phyloP scores from a whole-genome alignment of 2,888 invertebrate genomes.

The Pristionchus maxplancki region DNA sequence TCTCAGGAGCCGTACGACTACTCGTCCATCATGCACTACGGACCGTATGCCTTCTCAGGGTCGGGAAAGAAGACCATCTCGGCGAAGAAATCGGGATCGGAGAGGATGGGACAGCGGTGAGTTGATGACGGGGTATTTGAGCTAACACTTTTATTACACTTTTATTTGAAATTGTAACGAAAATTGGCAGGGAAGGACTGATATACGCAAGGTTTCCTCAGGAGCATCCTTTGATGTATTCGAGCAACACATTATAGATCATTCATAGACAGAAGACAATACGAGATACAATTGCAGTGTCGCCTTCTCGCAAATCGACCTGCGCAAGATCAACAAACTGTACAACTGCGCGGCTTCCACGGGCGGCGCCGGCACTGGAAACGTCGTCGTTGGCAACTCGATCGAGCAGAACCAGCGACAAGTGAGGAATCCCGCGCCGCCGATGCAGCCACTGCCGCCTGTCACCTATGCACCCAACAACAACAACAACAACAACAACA shows the following conservation, averaged over 20 bases:
- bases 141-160: no score
- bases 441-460: background rate
- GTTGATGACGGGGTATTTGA: no score
- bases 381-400: background rate
- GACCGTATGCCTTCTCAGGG: slow-evolving; percentile 74
- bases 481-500: no score
- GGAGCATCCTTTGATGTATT: no score
- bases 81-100: slow-evolving; percentile 62
- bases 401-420: slow-evolving; percentile 27
- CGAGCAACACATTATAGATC: no score
- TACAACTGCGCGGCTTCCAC: slow-evolving; percentile 77
- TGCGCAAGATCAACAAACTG: slow-evolving; percentile 78
- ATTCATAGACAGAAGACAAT: no score
- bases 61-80: slow-evolving; percentile 77
- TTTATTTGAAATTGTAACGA: no score
- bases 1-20: slow-evolving; percentile 70
- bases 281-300: slow-evolving; percentile 61
- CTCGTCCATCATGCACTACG: slow-evolving; percentile 78
- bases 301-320: slow-evolving; percentile 78
- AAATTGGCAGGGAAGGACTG: no score
- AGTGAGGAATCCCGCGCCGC: slow-evolving; percentile 42
- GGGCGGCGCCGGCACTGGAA: slow-evolving; percentile 52
- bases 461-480: background rate
- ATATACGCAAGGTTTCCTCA: no score
- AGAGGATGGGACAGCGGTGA: slow-evolving; percentile 51